Base-by-base conservation (phyloP, 2,888 invertebrate genomes). In the Drosophila aldrichi region DNA sequence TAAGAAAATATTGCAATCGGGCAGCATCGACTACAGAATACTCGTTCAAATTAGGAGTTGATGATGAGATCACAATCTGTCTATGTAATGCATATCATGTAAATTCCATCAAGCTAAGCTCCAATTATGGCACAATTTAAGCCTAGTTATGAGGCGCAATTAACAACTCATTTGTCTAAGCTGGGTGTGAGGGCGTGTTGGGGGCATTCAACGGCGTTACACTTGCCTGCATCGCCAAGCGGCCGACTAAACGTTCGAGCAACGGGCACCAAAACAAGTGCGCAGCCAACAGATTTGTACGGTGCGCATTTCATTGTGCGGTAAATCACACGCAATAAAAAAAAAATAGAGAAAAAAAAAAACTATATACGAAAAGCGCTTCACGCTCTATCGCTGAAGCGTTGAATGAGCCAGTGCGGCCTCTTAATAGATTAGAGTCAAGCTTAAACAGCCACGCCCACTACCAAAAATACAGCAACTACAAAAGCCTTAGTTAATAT, bases 351-450 rank as follows among this genome's bases (percentile, higher is more conserved):
- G 3, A 57, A 51, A 65, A 44, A 38, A 51, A 56, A 55, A 51
- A 51, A 58, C 12, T 16, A 1, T 29, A 3, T 41, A 32, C 16
- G 32, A 49, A 72, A 77, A 72, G 46, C 65, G 67, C 89, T 89
- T 91, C 88, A 91, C 90, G 90, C 80, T 91, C 91, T 89, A 78
- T 77, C 88, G 82, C 77, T 89, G 89, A 80, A 90, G 90, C 91
- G 81, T 81, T 83, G 74, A 69, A 70, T 61, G 54, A 56, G 52
- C 58, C 41, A 38, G 38, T 43, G 52, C 62, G 36, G 40, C 34
- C 48, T 58, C 57, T 66, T 79, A 76, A 81, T 76, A 76, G 65
- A 85, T 85, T 81, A 64, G 66, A 59, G 38, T 51, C 29, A 29
- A 34, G 40, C 40, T 3, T n/a, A 40, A n/a, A 8, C n/a, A n/a